phyloP scores from a whole-genome alignment of 2,797 vertebrate species.

The Gadopsis bispinosus region DNA sequence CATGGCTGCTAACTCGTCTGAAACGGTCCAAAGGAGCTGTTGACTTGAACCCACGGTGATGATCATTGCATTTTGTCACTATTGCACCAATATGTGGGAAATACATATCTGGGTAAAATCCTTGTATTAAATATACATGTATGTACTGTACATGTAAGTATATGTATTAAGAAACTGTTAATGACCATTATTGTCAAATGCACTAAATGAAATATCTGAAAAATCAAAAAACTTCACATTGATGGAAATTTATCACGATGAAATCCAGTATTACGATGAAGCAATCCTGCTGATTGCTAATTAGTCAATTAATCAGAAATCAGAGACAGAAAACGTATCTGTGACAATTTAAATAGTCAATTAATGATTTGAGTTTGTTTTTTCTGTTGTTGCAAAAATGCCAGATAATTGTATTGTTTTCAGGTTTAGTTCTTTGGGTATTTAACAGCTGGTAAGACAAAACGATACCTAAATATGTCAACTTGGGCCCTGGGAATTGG shows the following conservation, averaged over 20 bases:
- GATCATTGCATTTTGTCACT: neutral
- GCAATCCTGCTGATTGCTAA: neutral
- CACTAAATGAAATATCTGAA: neutral
- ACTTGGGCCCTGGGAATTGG: too few relatives aligned
- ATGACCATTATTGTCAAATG: neutral
- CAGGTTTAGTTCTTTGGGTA: neutral
- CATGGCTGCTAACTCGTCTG: neutral
- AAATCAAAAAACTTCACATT: neutral
- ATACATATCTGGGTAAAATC: too few relatives aligned
- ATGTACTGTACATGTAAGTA: neutral
- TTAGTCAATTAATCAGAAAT: neutral
- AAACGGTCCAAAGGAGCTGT: neutral
- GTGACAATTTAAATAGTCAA: neutral
- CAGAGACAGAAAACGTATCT: neutral
- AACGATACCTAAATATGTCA: neutral
- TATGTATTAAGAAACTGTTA: too few relatives aligned
- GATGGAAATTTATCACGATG: neutral
- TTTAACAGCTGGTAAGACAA: neutral
- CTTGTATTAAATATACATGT: neutral
- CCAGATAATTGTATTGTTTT: neutral
- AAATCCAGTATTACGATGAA: neutral
- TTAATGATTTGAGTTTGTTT: neutral
- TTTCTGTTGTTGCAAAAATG: too few relatives aligned
- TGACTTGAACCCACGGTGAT: neutral
- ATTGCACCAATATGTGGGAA: neutral